Conservation (phyloP, 2,113 vertebrate species). For the Myrmecobius fasciatus region DNA sequence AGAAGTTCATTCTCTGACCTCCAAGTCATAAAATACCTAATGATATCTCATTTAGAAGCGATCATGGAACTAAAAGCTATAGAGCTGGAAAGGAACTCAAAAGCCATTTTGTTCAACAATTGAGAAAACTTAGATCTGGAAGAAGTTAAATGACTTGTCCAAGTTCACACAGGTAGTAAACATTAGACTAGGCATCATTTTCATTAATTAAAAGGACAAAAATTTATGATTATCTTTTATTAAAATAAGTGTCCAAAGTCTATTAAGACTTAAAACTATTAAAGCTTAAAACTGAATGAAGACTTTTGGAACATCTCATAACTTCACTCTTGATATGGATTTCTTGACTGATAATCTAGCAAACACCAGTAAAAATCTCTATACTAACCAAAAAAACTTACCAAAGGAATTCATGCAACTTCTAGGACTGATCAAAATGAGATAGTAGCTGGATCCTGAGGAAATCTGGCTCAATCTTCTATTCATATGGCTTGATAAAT, state of each 20-base stretch:
- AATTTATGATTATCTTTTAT: neutral
- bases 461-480: neutral
- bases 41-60: constrained; percentile 54
- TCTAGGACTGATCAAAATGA: constrained; percentile 21
- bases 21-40: constrained; percentile 53
- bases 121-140: neutral
- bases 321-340: neutral
- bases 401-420: constrained; percentile 1
- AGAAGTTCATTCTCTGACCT: constrained; percentile 22
- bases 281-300: constrained; percentile 18
- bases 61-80: neutral
- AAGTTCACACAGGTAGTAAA: neutral
- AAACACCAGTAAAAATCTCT: neutral
- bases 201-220: neutral
- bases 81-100: neutral
- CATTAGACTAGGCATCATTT: neutral
- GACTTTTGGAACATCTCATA: neutral
- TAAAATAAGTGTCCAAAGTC: neutral
- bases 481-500: constrained; percentile 24
- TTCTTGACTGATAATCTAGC: neutral
- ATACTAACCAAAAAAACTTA: neutral
- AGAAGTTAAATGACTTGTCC: no score
- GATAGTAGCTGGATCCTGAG: neutral
- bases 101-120: neutral
- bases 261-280: neutral